Evolutionary conservation across 2,113 vertebrate species (phyloP), one percentile per base, ranked within the genome.

Genomic region (Chrysochloris asiatica): DNA sequence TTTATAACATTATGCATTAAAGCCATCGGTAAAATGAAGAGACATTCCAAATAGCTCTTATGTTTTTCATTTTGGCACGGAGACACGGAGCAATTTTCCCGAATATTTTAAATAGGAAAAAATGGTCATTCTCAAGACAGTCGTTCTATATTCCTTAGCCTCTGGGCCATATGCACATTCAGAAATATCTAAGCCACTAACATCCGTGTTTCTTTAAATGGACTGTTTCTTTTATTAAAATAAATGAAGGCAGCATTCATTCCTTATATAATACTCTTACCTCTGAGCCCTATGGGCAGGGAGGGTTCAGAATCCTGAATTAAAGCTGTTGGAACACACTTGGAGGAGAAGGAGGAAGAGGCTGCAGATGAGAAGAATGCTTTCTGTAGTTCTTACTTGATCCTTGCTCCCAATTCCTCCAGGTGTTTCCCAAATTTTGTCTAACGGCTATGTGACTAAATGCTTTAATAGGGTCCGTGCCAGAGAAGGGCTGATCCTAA

Each of bases 21-120:
- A 97, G 95, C 95, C 97, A 97, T 97, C 96, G 97, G 97, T 97
- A 97, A 95, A 94, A 97, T 96, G 97, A 97, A 97, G 97, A 97
- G 89, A 65, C 82, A 88, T 95, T 95, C 94, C 93, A 96, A 97
- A 97, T 97, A 97, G 97, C 94, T 96, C 97, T 96, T 97, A 89
- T 96, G 90, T 91, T 97, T 97, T 96, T 92, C 89, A 48, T 97
- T 94, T 96, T 98, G 98, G 97, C 97, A 89, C 48, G 1, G 80
- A 2, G 88, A 84, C 38, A 83, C 63, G 75, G 94, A 97, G 88
- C 84, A 93, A 92, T 97, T 97, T 97, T 97, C 97, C 96, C 96
- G 94, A 97, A 95, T 13, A 3, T 96, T 96, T 96, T 90, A 96
- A 93, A 93, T 78, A 95, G 93, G 95, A 84, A 93, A 95, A 97